Evolutionary conservation across 2,888 invertebrate genomes (phyloP).

Genomic region (Anagyrus pseudococci): DNA sequence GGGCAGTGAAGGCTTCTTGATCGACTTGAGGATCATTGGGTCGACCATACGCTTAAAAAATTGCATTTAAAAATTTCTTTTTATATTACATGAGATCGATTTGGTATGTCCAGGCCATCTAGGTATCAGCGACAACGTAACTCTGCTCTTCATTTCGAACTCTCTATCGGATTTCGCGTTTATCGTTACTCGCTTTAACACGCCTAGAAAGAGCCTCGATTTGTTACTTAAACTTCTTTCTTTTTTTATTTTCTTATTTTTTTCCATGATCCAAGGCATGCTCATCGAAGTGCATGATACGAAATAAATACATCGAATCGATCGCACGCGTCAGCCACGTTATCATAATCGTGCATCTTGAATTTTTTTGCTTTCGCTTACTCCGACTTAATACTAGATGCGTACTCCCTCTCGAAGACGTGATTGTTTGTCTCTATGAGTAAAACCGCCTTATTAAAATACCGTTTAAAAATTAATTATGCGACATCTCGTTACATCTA

Average conservation of each 20-base stretch:
- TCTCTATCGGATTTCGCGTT: slow-evolving; percentile 4
- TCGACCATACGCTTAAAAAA: slow-evolving; percentile 40
- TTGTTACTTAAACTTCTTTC: background rate
- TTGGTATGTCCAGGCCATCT: slow-evolving; percentile 39
- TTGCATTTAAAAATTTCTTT: slow-evolving; percentile 33
- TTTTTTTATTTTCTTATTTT: too few species aligned
- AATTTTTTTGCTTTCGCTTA: slow-evolving; percentile 27
- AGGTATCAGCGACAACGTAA: slow-evolving; percentile 34
- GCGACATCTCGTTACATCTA: slow-evolving; percentile 10
- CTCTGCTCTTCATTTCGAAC: background rate
- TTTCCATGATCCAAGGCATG: slow-evolving; percentile 15
- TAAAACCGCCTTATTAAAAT: slow-evolving; percentile 11
- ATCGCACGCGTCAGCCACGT: slow-evolving; percentile 29
- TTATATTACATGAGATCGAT: slow-evolving; percentile 40
- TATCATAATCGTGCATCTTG: slow-evolving; percentile 8
- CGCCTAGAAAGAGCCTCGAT: slow-evolving; percentile 17
- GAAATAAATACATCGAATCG: slow-evolving; percentile 30
- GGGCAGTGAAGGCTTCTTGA: slow-evolving; percentile 38
- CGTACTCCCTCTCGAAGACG: slow-evolving; percentile 16
- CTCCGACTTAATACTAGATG: slow-evolving; percentile 29
- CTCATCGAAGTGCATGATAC: slow-evolving; percentile 27
- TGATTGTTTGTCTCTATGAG: slow-evolving; percentile 9
- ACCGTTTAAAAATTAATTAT: slow-evolving; percentile 20
- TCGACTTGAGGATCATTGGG: slow-evolving; percentile 33
- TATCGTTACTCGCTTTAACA: slow-evolving; percentile 10